Conservation (phyloP, 37 sponge, comb jelly and placozoan genomes). For the Aplysina aerophoba region DNA sequence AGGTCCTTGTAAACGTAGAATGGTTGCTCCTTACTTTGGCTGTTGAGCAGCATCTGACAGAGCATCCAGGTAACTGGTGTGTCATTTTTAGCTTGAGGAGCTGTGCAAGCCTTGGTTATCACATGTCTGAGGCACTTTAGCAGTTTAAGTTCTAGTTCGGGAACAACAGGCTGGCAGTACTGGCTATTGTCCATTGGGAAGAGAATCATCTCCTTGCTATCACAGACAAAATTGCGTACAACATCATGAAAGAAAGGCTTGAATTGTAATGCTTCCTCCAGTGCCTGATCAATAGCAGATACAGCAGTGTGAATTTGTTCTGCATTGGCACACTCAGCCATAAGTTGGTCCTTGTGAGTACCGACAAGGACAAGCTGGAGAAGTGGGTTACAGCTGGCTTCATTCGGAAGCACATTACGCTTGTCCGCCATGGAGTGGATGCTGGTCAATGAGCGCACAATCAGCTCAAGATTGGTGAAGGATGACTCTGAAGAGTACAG, state of each 20-base stretch:
- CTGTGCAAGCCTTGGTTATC: not conserved
- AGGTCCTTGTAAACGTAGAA: not conserved
- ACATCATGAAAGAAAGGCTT: too few species aligned
- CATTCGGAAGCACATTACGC: not conserved
- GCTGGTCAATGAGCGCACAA: not conserved
- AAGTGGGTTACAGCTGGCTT: not conserved
- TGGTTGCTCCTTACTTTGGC: not conserved
- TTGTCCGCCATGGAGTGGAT: conserved; percentile 1
- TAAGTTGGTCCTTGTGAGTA: conserved; percentile 17
- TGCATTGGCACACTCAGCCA: too few species aligned
- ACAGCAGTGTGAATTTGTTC: too few species aligned
- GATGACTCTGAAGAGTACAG: not conserved
- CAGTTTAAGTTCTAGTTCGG: not conserved
- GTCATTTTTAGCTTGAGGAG: not conserved
- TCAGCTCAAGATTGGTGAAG: not conserved
- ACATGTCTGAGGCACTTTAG: not conserved
- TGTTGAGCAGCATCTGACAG: not conserved
- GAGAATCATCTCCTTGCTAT: not conserved
- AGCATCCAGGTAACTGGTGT: not conserved
- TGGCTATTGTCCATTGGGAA: not conserved
- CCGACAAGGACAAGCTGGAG: not conserved
- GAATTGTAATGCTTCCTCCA: too few species aligned
- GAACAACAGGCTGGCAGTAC: not conserved
- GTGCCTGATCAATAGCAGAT: too few species aligned
- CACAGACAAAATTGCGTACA: too few species aligned